phyloP scores from a whole-genome alignment of 2,113 vertebrate species.

The Loxodonta africana region DNA sequence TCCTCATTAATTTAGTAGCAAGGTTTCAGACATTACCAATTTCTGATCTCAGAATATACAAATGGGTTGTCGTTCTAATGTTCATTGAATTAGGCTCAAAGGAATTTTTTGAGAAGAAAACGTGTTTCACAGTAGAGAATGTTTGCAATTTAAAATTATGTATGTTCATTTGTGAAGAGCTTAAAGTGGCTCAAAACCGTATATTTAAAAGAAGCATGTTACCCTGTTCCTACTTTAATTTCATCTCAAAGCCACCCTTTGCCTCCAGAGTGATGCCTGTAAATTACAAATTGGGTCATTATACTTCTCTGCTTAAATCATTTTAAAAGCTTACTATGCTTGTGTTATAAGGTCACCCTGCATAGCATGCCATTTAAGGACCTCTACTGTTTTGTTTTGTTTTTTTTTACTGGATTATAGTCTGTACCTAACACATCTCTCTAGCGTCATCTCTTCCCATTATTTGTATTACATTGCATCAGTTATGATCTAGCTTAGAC shows the following conservation, averaged over 20 bases:
- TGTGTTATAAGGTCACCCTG: background rate
- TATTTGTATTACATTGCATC: background rate
- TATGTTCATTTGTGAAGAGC: conserved; percentile 33
- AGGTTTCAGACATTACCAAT: background rate
- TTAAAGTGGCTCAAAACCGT: background rate
- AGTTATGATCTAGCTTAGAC: background rate
- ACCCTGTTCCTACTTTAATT: background rate
- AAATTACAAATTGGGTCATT: background rate
- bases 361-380: fast-evolving
- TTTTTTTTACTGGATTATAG: background rate
- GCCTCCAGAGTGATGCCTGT: background rate
- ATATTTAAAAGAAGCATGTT: background rate
- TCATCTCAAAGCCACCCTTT: background rate
- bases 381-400: background rate
- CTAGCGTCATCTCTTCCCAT: background rate
- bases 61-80: background rate
- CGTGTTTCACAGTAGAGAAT: background rate
- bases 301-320: background rate
- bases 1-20: background rate
- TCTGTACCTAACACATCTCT: background rate
- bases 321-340: background rate
- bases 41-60: background rate
- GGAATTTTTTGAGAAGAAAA: background rate
- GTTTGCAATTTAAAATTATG: background rate
- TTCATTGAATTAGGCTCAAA: background rate